Conservation (phyloP, 2,888 invertebrate genomes). For the Macrosiphum euphorbiae region DNA sequence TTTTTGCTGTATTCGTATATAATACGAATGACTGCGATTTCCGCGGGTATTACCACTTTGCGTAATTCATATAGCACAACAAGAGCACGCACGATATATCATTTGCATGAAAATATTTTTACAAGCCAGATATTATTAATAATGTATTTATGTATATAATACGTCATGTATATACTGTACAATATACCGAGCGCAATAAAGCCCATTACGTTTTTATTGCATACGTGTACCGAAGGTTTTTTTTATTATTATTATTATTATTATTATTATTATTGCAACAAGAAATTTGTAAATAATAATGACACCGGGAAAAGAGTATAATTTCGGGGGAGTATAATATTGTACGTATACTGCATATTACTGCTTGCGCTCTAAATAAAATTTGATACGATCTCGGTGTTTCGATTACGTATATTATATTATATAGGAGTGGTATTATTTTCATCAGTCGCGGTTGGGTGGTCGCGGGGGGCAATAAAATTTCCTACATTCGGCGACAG, state of each 20-base stretch:
- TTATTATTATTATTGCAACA: slow-evolving; percentile 23
- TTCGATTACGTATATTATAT: slow-evolving; percentile 52
- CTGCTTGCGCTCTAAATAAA: slow-evolving; percentile 52
- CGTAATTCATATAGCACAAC: slow-evolving; percentile 22
- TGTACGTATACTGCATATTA: background rate
- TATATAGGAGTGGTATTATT: slow-evolving; percentile 51
- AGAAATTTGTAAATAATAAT: slow-evolving; percentile 64
- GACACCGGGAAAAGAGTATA: slow-evolving; percentile 35
- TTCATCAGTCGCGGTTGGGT: slow-evolving; percentile 40
- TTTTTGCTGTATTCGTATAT: background rate
- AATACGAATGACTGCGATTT: slow-evolving; percentile 43
- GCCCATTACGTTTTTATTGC: slow-evolving; percentile 60
- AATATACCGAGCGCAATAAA: background rate
- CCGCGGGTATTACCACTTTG: slow-evolving; percentile 3
- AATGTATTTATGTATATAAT: background rate
- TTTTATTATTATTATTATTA: background rate
- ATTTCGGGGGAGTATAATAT: slow-evolving; percentile 34
- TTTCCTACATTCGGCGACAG: slow-evolving; percentile 33
- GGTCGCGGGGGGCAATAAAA: slow-evolving; percentile 51
- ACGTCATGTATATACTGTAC: background rate
- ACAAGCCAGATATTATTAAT: slow-evolving; percentile 61
- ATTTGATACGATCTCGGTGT: slow-evolving; percentile 63
- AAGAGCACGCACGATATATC: background rate
- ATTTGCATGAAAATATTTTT: slow-evolving; percentile 60
- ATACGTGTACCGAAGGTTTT: slow-evolving; percentile 41